A percentile compares a stretch with the other conserved stretches of the same genome.
Evolutionary conservation across 2,113 vertebrate genomes (phyloP).

Genomic region (Nibea coibor): DNA sequence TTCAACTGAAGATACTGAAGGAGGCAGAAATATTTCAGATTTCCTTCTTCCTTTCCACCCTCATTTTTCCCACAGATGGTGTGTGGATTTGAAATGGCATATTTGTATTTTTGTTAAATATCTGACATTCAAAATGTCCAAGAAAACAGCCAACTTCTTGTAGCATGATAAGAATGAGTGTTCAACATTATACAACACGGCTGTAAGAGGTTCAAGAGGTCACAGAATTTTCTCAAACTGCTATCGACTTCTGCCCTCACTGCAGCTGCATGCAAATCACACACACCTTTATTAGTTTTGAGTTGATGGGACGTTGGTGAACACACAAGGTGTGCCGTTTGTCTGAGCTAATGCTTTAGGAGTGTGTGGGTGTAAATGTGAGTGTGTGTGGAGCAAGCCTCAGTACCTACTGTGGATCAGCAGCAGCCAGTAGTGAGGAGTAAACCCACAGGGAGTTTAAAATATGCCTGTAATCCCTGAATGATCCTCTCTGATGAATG

Average conservation of each 20-base stretch:
- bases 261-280: constrained; percentile 19
- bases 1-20: background rate
- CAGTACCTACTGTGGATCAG: constrained; percentile 6
- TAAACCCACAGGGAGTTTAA: constrained; percentile 29
- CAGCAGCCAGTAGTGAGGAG: constrained; percentile 21
- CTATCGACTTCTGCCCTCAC: no score
- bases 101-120: constrained; percentile 2
- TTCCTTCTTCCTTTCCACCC: background rate
- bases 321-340: constrained; percentile 8
- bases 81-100: constrained; percentile 10
- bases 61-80: background rate
- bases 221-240: background rate
- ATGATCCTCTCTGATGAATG: constrained; percentile 43
- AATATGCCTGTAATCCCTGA: constrained; percentile 47
- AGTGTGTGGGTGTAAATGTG: background rate
- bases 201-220: background rate
- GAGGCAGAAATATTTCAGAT: background rate
- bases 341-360: constrained; percentile 15
- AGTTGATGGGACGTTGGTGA: background rate
- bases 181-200: background rate
- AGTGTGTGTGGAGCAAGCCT: background rate
- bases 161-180: background rate
- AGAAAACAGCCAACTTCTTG: constrained; percentile 12
- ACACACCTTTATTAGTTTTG: constrained; percentile 8
- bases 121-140: constrained; percentile 27